These are phyloP conservation scores for Aphidoletes aphidimyza DNA, from an alignment of 2,888 invertebrate species.

Conservation along the genomic window DNA sequence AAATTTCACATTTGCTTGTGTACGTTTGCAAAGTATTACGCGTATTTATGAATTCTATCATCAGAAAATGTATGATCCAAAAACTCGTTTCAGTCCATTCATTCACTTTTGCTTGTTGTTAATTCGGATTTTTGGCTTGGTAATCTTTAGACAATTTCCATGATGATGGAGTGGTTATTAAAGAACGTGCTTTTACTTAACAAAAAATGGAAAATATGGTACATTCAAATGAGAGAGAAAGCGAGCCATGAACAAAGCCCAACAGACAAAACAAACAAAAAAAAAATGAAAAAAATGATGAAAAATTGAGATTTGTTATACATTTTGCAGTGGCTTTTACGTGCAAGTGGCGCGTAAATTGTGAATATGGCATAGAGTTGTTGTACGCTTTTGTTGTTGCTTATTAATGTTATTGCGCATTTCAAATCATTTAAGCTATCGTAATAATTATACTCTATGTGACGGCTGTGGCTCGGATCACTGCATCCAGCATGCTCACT, in stretches of 20 bases:
- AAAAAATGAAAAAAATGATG: background rate
- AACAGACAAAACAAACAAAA: background rate
- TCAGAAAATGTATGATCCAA: background rate
- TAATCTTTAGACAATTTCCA: slow-evolving; percentile 9
- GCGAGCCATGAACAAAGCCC: too few relatives aligned
- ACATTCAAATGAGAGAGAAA: too few relatives aligned
- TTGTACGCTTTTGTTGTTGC: background rate
- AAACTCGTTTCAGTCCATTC: background rate
- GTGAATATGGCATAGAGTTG: background rate
- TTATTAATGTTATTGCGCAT: slow-evolving; percentile 5
- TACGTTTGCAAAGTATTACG: too few relatives aligned
- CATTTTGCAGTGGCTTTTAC: background rate
- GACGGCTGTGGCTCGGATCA: background rate
- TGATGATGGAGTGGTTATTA: background rate
- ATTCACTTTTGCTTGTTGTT: background rate
- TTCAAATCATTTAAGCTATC: slow-evolving; percentile 23
- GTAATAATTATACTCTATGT: background rate
- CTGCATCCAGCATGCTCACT: background rate
- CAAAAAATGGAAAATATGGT: too few relatives aligned
- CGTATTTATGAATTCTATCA: too few relatives aligned
- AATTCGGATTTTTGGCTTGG: background rate
- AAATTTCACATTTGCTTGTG: background rate
- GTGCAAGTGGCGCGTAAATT: background rate
- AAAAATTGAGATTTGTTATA: slow-evolving; percentile 30
- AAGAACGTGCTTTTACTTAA: too few relatives aligned